Evolutionary conservation across 2,797 vertebrate genomes (phyloP).

Genomic region (Sebastes wilsoni): DNA sequence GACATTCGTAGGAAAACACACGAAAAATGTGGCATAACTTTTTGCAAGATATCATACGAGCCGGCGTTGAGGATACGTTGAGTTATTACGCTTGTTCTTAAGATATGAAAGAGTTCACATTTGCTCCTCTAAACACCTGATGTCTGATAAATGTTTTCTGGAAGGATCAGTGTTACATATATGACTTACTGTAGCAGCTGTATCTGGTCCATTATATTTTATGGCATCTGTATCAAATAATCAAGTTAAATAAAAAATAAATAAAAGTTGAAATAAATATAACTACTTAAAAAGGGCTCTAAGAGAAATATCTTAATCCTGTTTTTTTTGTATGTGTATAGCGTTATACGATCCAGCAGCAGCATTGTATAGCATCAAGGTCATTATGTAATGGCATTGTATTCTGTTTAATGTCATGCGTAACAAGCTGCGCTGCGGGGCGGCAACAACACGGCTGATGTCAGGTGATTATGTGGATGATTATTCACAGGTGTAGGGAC

Average conservation of each 20-base stretch:
- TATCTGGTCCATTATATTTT: background rate
- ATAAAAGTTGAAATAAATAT: background rate
- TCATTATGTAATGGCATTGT: background rate
- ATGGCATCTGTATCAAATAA: background rate
- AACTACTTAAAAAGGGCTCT: background rate
- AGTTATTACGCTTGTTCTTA: background rate
- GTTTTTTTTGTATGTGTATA: background rate
- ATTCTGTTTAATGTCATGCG: background rate
- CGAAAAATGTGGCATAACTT: no score
- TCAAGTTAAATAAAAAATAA: background rate
- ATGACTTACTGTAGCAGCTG: background rate
- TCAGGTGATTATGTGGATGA: slow-evolving; percentile 19
- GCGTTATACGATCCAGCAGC: background rate
- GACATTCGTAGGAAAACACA: no score
- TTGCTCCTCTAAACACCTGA: background rate
- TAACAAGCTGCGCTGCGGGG: background rate
- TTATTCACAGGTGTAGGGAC: slow-evolving; percentile 34
- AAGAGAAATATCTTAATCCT: background rate
- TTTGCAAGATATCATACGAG: no score
- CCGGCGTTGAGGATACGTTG: no score
- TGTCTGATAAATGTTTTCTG: no score
- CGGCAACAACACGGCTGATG: slow-evolving; percentile 3
- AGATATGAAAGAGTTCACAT: background rate
- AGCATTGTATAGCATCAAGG: background rate
- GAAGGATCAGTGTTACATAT: background rate